Conservation (phyloP, 2,797 vertebrate genomes). For the Sebastes oblongus region DNA sequence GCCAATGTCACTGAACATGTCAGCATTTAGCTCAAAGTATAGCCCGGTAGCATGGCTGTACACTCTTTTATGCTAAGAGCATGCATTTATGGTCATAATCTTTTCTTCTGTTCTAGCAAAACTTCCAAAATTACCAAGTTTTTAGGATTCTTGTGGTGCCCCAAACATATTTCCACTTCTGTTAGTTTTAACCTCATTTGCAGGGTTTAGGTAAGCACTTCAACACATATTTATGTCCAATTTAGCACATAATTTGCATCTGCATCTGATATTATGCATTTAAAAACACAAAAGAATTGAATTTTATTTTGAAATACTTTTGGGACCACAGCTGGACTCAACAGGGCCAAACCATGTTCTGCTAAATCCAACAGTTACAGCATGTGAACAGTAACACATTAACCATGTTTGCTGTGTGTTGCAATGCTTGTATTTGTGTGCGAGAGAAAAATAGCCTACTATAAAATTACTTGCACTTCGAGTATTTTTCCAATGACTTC, state of each 20-base stretch:
- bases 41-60: background rate
- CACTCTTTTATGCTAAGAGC: background rate
- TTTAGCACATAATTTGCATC: background rate
- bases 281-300: background rate
- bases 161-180: background rate
- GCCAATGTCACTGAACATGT: background rate
- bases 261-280: background rate
- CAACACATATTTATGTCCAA: background rate
- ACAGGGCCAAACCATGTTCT: conserved; percentile 3
- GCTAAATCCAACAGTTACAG: conserved; percentile 1
- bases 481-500: conserved; percentile 7
- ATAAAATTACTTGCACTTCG: background rate
- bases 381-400: conserved; percentile 1
- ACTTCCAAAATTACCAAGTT: background rate
- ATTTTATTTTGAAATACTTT: conserved; percentile 10
- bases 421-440: conserved; percentile 12
- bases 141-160: background rate
- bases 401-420: conserved; percentile 12
- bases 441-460: background rate
- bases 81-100: background rate
- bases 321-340: background rate
- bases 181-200: conserved; percentile 11
- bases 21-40: background rate
- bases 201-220: background rate
- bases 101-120: background rate